Base-by-base conservation (phyloP, 2,888 invertebrate species). In the Synanthedon andrenaeformis region DNA sequence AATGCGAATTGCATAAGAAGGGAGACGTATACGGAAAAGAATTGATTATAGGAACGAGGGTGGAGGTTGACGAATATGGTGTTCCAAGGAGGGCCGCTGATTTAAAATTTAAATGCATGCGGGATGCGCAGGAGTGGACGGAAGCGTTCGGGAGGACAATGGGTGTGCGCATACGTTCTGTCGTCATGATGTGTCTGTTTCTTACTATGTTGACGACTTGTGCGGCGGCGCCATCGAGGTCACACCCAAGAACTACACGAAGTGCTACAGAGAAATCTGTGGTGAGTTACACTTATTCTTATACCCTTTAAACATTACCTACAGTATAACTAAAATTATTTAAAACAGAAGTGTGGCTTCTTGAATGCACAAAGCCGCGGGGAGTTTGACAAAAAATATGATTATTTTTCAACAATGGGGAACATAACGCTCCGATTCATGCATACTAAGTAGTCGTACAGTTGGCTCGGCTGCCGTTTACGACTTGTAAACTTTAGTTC, bases 101-200 rank as follows among this genome's bases (percentile, higher is more conserved):
- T 83, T 80, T 82, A 70, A 82, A 85, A 78, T 82, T 79, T 69
- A 82, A 81, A 86, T 82, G 70, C 69, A 68, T 62, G 58, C 67
- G 70, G 67, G 69, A 72, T 72, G 67, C 70, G 63, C 73, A 67
- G 68, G 67, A 72, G 67, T 72, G 74, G 69, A 72, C 67, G 67
- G 69, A 70, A 66, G 64, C 72, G 61, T 65, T 72, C 67, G 67
- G 74, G 66, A 79, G 80, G 73, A 82, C 81, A 82, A 80, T 82
- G 72, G 74, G 70, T 59, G 67, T 66, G 66, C 75, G 72, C 61
- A 70, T 78, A 72, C 73, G 73, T 57, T 69, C 69, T 51, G 61
- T 76, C 56, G 70, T 72, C 56, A 65, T 79, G 59, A 59, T 79
- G 60, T 76, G 75, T 58, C 61, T 86, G 65, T 66, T 82, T 62